Evolutionary conservation across 2,888 invertebrate species (phyloP).

Genomic region (Cerastis rubricosa): DNA sequence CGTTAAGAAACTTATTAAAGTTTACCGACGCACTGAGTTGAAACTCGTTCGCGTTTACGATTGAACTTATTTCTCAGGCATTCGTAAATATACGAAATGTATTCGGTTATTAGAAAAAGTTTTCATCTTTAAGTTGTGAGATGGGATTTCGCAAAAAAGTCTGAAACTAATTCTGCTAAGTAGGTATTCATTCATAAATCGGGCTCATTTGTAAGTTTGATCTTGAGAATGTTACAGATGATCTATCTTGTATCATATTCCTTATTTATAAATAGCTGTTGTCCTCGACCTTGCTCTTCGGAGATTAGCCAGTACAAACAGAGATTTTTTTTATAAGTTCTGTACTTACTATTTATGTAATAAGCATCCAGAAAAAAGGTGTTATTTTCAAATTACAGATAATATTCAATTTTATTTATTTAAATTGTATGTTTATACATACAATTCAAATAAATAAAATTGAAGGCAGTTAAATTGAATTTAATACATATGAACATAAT

Average conservation of each 20-base stretch:
- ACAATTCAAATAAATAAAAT: no score
- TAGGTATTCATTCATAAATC: constrained; percentile 18
- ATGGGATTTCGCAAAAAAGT: constrained; percentile 19
- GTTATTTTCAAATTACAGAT: no score
- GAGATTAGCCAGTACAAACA: no score
- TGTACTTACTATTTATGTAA: no score
- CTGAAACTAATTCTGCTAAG: constrained; percentile 29
- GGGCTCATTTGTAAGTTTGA: neutral
- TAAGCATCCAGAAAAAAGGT: no score
- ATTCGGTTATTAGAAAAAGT: constrained; percentile 45
- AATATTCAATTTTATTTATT: no score
- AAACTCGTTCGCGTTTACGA: constrained; percentile 42
- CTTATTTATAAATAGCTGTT: neutral
- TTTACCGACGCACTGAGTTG: constrained; percentile 36
- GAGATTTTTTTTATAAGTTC: no score
- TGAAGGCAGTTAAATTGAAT: no score
- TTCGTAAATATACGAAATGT: constrained; percentile 38
- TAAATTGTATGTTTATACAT: no score
- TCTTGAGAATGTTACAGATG: neutral
- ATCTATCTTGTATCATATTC: neutral
- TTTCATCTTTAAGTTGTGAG: constrained; percentile 26
- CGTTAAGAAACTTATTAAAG: constrained; percentile 47
- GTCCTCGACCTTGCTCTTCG: no score
- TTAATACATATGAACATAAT: no score
- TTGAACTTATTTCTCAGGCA: constrained; percentile 30